These are phyloP conservation scores for Arenaria interpres DNA, from an alignment of 2,113 vertebrate species.

Conservation along the genomic window DNA sequence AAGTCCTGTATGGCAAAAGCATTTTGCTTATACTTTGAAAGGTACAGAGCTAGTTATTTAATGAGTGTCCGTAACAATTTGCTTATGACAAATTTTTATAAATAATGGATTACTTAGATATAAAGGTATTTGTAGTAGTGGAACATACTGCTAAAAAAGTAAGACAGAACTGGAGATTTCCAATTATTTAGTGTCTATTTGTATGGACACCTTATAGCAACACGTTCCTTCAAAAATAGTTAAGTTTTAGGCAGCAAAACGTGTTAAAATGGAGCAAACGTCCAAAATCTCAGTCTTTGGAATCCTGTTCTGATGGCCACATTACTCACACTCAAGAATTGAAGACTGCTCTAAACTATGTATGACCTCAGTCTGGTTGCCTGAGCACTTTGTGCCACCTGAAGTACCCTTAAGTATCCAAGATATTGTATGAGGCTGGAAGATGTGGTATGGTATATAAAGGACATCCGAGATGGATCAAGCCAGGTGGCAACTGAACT, in stretches of 20 bases:
- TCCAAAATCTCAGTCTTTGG: background rate
- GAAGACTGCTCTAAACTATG: background rate
- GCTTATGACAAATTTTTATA: background rate
- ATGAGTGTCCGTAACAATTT: background rate
- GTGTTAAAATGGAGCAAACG: background rate
- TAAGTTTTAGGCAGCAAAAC: background rate
- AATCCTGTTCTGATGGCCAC: background rate
- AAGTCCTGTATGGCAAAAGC: background rate
- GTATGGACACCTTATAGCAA: background rate
- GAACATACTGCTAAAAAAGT: background rate
- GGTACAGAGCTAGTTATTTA: background rate
- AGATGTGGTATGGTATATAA: background rate
- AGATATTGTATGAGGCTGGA: background rate
- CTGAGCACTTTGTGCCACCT: background rate
- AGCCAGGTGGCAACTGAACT: background rate
- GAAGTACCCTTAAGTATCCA: background rate
- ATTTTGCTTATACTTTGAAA: background rate
- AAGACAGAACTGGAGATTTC: background rate
- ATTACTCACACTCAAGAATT: background rate
- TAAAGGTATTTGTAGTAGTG: background rate
- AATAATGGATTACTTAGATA: background rate
- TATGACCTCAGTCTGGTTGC: background rate
- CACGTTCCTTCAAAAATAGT: background rate
- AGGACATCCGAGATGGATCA: background rate
- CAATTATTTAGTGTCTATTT: background rate